These are phyloP conservation scores for Procapra przewalskii DNA, from an alignment of 2,113 vertebrate genomes.

Conservation along the genomic window DNA sequence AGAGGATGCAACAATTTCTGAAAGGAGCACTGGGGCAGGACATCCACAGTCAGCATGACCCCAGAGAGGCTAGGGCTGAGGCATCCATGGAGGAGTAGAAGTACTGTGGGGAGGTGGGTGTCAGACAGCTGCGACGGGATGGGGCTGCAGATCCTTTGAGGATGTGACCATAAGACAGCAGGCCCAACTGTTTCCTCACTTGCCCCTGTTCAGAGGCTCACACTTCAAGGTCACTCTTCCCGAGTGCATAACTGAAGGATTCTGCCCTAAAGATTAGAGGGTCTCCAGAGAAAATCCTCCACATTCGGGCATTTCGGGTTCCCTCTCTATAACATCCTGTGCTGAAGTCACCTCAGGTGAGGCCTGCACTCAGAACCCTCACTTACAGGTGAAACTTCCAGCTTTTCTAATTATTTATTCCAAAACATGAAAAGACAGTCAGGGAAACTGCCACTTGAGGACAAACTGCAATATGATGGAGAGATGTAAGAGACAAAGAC, in stretches of 20 bases:
- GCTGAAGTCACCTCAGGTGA: neutral
- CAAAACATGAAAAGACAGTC: neutral
- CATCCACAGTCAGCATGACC: fast-evolving
- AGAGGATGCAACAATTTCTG: neutral
- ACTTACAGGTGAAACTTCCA: neutral
- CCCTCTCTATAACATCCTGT: neutral
- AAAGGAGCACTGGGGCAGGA: fast-evolving
- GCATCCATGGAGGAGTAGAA: fast-evolving
- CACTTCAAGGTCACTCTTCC: neutral
- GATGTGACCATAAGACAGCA: neutral
- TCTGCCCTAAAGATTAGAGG: too few relatives aligned
- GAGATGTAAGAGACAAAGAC: neutral
- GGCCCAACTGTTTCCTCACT: neutral
- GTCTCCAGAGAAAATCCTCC: neutral
- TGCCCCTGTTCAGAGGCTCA: neutral
- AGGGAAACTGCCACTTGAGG: neutral
- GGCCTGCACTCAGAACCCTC: neutral
- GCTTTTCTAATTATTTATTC: neutral
- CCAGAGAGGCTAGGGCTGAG: neutral
- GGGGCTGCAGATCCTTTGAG: too few relatives aligned
- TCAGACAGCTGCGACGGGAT: neutral
- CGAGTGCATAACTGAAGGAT: neutral
- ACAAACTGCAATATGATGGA: neutral
- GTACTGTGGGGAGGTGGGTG: fast-evolving
- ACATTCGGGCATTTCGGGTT: neutral